These are phyloP conservation scores for Prietella phreatophila DNA, from an alignment of 2,113 vertebrate genomes.

Conservation along the genomic window DNA sequence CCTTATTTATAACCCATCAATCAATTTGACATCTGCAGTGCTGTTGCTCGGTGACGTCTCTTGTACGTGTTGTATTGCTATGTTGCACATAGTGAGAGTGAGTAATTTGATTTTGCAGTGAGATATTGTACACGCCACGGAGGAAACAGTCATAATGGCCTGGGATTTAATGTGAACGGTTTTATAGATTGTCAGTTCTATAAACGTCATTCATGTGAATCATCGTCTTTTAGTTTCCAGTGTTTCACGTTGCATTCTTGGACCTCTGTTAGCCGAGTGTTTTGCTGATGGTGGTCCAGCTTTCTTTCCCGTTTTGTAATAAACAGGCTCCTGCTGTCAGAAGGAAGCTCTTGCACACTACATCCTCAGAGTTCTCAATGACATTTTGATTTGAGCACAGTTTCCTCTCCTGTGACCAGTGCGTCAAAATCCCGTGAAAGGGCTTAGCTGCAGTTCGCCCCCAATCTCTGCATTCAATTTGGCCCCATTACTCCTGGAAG, in stretches of 20 bases:
- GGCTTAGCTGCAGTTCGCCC: not conserved
- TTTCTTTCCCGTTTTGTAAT: conserved; percentile 28
- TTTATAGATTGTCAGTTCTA: not conserved
- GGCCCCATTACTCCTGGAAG: conserved; percentile 47
- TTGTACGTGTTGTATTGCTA: no score
- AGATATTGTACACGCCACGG: not conserved
- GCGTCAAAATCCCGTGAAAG: conserved; percentile 16
- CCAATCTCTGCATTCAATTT: conserved; percentile 55
- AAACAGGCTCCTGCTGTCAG: conserved; percentile 29
- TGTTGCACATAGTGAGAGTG: not conserved
- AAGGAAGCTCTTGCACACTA: not conserved
- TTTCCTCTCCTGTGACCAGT: conserved; percentile 31
- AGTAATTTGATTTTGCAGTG: not conserved
- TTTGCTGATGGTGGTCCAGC: not conserved
- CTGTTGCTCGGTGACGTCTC: not conserved
- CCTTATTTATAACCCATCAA: conserved; percentile 29
- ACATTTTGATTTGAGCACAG: conserved; percentile 45
- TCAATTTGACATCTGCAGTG: not conserved
- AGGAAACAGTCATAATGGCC: not conserved
- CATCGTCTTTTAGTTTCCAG: not conserved
- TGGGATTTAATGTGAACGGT: not conserved
- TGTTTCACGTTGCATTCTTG: not conserved
- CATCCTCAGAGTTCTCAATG: conserved; percentile 41
- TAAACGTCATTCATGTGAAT: not conserved
- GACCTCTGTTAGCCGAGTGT: not conserved